Evolutionary conservation across 2,797 vertebrate genomes (phyloP).

Genomic region (Channa striata): DNA sequence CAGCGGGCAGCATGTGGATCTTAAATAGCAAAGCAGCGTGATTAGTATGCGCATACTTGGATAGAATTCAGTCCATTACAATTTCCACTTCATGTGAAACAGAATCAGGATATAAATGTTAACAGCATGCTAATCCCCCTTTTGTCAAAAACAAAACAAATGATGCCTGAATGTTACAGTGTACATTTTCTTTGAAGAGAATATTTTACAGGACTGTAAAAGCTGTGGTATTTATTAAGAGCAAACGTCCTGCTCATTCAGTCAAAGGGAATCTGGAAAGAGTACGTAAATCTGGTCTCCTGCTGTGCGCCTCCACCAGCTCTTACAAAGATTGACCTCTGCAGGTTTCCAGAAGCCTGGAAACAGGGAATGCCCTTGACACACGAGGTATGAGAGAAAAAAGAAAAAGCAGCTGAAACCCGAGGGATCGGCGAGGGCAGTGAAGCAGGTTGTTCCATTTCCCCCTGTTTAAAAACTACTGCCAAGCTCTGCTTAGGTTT

Average conservation of each 20-base stretch:
- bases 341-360: slow-evolving; percentile 72
- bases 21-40: slow-evolving; percentile 64
- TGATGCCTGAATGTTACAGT: slow-evolving; percentile 48
- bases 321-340: slow-evolving; percentile 78
- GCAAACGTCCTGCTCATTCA: slow-evolving; percentile 58
- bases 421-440: slow-evolving; percentile 78
- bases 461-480: slow-evolving; percentile 75
- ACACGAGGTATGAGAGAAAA: slow-evolving; percentile 67
- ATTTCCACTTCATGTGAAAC: slow-evolving; percentile 74
- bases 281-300: slow-evolving; percentile 69
- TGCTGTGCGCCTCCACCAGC: slow-evolving; percentile 59
- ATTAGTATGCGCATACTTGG: slow-evolving; percentile 77
- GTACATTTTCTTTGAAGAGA: slow-evolving; percentile 51
- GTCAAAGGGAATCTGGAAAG: slow-evolving; percentile 53
- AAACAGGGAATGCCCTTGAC: slow-evolving; percentile 82
- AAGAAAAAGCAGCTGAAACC: slow-evolving; percentile 68
- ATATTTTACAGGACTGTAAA: slow-evolving; percentile 53
- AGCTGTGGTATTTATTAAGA: slow-evolving; percentile 70
- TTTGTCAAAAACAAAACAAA: slow-evolving; percentile 65
- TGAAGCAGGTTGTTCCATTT: slow-evolving; percentile 83
- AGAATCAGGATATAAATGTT: slow-evolving; percentile 70
- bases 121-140: slow-evolving; percentile 69
- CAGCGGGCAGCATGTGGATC: slow-evolving; percentile 74
- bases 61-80: slow-evolving; percentile 70
- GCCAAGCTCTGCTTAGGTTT: slow-evolving; percentile 58